Evolutionary conservation across 2,113 vertebrate species (phyloP).

Genomic region (Herpetotheres cachinnans): DNA sequence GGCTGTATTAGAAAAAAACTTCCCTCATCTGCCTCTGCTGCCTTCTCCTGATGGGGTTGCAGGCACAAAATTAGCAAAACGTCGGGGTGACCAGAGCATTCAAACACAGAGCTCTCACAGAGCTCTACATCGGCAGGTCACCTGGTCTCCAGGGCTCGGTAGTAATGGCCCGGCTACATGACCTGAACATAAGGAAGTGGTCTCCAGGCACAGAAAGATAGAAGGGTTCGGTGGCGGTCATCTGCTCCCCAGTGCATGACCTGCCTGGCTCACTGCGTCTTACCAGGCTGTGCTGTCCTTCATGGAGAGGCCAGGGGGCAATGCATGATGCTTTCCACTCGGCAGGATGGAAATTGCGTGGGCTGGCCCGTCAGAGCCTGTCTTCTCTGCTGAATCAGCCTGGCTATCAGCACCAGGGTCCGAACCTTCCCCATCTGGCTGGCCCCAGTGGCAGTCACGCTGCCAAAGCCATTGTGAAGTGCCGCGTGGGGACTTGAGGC

Average conservation of each 20-base stretch:
- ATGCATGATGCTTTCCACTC: not conserved
- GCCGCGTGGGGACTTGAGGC: not conserved
- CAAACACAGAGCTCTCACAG: not conserved
- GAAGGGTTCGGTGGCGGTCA: not conserved
- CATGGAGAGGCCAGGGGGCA: not conserved
- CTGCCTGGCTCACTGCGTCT: not conserved
- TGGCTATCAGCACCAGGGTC: not conserved
- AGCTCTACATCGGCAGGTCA: not conserved
- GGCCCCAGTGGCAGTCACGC: not conserved
- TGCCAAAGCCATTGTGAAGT: not conserved
- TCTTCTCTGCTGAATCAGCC: not conserved
- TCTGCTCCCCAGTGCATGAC: not conserved
- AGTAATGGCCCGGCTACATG: rapidly evolving
- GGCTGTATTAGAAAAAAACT: not conserved
- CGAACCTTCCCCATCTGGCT: not conserved
- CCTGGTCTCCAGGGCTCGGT: not conserved
- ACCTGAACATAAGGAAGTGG: not conserved
- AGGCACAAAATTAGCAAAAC: not conserved
- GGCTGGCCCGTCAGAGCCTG: not conserved
- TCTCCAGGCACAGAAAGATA: not conserved
- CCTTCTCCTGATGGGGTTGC: not conserved
- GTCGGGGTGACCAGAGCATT: not conserved
- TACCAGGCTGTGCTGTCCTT: not conserved
- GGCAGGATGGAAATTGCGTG: not conserved
- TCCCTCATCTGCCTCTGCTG: not conserved